phyloP scores from a whole-genome alignment of 2,888 invertebrate genomes.

The Mystacides longicornis region DNA sequence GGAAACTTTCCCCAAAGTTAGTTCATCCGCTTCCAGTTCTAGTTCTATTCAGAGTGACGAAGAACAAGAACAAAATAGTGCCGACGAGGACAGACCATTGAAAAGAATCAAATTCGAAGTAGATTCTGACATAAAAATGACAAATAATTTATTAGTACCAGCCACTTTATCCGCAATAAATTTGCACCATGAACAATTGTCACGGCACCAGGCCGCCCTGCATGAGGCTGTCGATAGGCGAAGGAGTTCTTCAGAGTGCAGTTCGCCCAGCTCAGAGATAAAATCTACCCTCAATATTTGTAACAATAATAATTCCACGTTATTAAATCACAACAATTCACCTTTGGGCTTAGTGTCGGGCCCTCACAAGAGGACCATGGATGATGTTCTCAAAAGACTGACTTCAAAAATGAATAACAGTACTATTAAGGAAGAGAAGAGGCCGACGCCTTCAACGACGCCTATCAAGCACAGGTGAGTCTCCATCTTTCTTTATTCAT shows the following conservation, averaged over 20 bases:
- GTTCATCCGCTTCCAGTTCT: slow-evolving; percentile 43
- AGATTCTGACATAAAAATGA: slow-evolving; percentile 49
- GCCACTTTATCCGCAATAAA: slow-evolving; percentile 41
- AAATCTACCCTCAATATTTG: slow-evolving; percentile 52
- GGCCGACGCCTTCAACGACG: slow-evolving; percentile 62
- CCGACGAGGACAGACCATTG: slow-evolving; percentile 53
- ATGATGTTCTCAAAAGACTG: slow-evolving; percentile 80
- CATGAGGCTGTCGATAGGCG: slow-evolving; percentile 31
- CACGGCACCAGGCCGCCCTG: slow-evolving; percentile 37
- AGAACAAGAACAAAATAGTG: slow-evolving; percentile 46
- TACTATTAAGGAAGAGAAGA: slow-evolving; percentile 63
- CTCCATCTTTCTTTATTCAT: background rate
- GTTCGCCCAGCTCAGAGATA: slow-evolving; percentile 61
- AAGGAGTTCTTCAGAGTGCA: slow-evolving; percentile 59
- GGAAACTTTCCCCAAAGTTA: slow-evolving; percentile 39
- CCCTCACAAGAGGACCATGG: slow-evolving; percentile 76
- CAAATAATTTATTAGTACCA: slow-evolving; percentile 51
- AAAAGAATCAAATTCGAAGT: slow-evolving; percentile 55
- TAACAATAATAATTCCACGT: slow-evolving; percentile 56
- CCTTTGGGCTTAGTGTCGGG: slow-evolving; percentile 35
- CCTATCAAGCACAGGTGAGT: slow-evolving; percentile 53
- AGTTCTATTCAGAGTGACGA: slow-evolving; percentile 50
- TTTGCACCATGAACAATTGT: slow-evolving; percentile 50
- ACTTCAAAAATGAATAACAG: slow-evolving; percentile 81
- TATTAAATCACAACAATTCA: slow-evolving; percentile 55